These are phyloP conservation scores for Athene noctua DNA, from an alignment of 2,113 vertebrate genomes.

Conservation along the genomic window DNA sequence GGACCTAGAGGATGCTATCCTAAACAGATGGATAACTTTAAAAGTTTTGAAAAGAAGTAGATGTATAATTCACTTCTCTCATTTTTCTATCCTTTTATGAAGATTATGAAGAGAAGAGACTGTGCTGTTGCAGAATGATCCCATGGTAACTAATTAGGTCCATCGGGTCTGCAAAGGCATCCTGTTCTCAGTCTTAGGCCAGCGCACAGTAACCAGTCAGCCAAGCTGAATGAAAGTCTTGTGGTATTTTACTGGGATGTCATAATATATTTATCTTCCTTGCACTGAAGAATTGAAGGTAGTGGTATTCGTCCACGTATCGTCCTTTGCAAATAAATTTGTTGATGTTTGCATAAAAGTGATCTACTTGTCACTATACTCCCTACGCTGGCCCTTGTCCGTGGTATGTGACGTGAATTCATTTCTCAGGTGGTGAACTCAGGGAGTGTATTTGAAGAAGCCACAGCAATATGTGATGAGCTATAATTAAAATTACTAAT, in stretches of 20 bases:
- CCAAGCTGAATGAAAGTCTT: not conserved
- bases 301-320: not conserved
- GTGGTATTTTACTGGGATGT: not conserved
- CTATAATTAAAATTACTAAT: conserved; percentile 34
- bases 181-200: not conserved
- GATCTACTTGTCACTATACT: not conserved
- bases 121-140: not conserved
- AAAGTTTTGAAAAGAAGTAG: not conserved
- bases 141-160: not conserved
- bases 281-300: not conserved
- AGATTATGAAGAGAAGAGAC: not conserved
- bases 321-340: not conserved
- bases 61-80: not conserved
- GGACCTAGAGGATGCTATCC: not conserved
- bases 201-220: not conserved
- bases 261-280: not conserved
- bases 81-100: not conserved
- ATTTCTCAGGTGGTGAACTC: not conserved
- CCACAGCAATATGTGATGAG: not conserved
- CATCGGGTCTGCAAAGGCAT: not conserved
- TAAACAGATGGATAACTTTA: not conserved
- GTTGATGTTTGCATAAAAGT: not conserved
- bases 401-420: not conserved
- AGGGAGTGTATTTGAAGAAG: not conserved
- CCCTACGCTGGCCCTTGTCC: not conserved